A percentile compares a stretch with the other conserved stretches of the same genome.
Evolutionary conservation across 2,113 vertebrate genomes (phyloP).

Genomic region (Polypterus bichir): DNA sequence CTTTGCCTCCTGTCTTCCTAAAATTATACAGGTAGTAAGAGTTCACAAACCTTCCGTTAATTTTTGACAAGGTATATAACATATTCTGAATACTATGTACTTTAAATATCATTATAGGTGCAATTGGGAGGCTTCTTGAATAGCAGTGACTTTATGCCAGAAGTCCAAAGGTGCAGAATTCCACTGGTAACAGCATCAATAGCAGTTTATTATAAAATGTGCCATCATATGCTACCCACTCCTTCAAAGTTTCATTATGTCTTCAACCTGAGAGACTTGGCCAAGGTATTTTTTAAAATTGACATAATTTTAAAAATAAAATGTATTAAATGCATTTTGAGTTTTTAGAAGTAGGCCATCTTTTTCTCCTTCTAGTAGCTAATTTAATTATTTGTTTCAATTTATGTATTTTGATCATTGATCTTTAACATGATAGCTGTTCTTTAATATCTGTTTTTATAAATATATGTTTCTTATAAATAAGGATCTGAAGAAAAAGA

Average conservation of each 20-base stretch:
- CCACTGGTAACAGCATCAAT: slow-evolving; percentile 23
- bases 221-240: slow-evolving; percentile 29
- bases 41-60: too few relatives aligned
- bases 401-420: not conserved
- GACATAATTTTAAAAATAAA: not conserved
- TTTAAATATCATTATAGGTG: slow-evolving; percentile 16
- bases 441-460: too few relatives aligned
- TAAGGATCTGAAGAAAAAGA: too few relatives aligned
- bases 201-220: slow-evolving; percentile 27
- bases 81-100: too few relatives aligned
- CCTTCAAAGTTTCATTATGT: slow-evolving; percentile 41
- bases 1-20: too few relatives aligned
- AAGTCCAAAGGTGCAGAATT: slow-evolving; percentile 29
- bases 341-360: not conserved
- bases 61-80: too few relatives aligned
- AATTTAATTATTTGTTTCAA: not conserved
- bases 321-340: not conserved
- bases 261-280: slow-evolving; percentile 38
- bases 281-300: slow-evolving; percentile 25
- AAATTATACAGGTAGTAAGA: too few relatives aligned
- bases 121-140: slow-evolving; percentile 30
- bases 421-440: too few relatives aligned
- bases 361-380: not conserved
- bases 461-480: too few relatives aligned
- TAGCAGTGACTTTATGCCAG: slow-evolving; percentile 25